Evolutionary conservation across 2,113 vertebrate species (phyloP), one percentile per base, ranked within the genome.

Genomic region (Tachycineta bicolor): DNA sequence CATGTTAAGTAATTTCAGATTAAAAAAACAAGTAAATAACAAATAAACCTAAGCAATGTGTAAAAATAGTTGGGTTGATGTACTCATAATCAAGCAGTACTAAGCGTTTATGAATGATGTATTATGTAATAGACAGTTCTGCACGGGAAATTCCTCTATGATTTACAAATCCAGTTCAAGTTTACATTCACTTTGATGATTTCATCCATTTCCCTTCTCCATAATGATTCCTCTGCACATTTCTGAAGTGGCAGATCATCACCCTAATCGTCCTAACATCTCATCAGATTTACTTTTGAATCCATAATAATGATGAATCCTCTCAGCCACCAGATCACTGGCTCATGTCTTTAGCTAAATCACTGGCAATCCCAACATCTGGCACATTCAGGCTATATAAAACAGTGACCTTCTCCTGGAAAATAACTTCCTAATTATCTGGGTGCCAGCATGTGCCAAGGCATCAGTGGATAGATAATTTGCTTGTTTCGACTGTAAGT

Each of bases 161-260:
- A 79, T 88, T 95, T 95, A 92, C 13, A 43, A 95, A 88, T 78
- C 13, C 46, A 65, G 39, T 69, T 75, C 39, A 93, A 85, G 52
- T 85, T 94, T 87, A 81, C 50, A 43, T 70, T 91, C 31, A 43
- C 39, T 86, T 76, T 52, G 62, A 87, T 92, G 31, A 93, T 94
- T 94, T 87, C 47, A 91, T 71, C 69, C 69, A 24, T 80, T 85
- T 89, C 26, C 7, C 19, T 20, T 77, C 71, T 92, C 41, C 59
- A 62, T 70, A 82, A 90, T 31, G 41, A 96, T 93, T 68, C n/a
- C 49, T 39, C 49, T 83, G 78, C 37, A 87, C 44, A 81, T 75
- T 85, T 85, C 8, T 71, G 33, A 90, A 68, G 77, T 21, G 60
- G 47, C 25, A 41, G 64, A 83, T 68, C 29, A 85, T 69, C 64